These are phyloP conservation scores for Lagopus muta DNA, from an alignment of 2,113 vertebrate genomes.

Conservation along the genomic window DNA sequence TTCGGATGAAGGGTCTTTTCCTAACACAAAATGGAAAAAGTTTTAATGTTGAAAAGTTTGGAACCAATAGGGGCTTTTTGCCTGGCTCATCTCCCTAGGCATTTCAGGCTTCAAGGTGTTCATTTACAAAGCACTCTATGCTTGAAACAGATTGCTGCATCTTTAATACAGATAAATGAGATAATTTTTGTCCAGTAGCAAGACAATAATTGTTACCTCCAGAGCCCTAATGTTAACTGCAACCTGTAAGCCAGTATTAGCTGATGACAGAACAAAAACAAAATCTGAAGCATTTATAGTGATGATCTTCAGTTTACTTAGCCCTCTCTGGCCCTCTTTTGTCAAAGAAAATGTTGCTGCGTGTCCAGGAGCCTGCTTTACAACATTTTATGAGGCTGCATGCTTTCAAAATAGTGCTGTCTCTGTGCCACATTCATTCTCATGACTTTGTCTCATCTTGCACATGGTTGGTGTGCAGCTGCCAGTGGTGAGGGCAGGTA, in stretches of 20 bases:
- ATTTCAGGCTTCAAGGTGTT: neutral
- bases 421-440: neutral
- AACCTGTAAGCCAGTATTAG: conserved; percentile 33
- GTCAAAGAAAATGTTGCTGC: neutral
- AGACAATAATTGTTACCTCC: conserved; percentile 45
- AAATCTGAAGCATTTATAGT: neutral
- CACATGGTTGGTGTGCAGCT: neutral
- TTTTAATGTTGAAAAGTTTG: neutral
- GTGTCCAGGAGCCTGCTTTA: neutral
- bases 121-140: neutral
- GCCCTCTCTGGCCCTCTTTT: conserved; percentile 7
- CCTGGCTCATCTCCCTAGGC: neutral
- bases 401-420: neutral
- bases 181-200: conserved; percentile 34
- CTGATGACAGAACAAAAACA: conserved; percentile 14
- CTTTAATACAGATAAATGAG: conserved; percentile 54
- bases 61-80: neutral
- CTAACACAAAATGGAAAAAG: neutral
- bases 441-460: neutral
- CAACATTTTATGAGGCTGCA: neutral
- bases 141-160: conserved; percentile 40
- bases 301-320: conserved; percentile 4
- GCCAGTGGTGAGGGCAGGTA: accelerated
- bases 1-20: neutral
- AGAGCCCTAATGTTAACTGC: conserved; percentile 43